Evolutionary conservation across 2,113 vertebrate species (phyloP).

Genomic region (Nothobranchius furzeri): DNA sequence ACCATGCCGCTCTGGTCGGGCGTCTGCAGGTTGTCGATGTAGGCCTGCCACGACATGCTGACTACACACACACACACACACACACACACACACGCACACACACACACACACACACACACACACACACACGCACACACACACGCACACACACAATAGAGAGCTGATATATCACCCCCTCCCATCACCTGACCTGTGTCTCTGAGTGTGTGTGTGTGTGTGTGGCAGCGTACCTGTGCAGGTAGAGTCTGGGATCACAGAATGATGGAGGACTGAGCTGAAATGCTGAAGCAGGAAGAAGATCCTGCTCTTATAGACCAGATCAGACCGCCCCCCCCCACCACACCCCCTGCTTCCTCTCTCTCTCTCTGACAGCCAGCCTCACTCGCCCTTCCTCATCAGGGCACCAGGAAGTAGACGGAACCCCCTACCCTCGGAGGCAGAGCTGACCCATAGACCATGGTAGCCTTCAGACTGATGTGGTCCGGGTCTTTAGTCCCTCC

Average conservation of each 20-base stretch:
- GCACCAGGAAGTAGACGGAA: conserved; percentile 34
- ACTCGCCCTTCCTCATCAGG: conserved; percentile 26
- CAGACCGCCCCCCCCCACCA: conserved; percentile 45
- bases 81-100: neutral
- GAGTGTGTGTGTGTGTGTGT: neutral
- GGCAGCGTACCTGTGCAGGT: conserved; percentile 56
- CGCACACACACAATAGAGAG: neutral
- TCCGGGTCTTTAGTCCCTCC: neutral
- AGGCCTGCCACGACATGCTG: conserved; percentile 32
- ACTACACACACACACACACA: neutral
- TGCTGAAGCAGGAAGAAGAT: conserved; percentile 48
- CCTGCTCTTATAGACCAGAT: conserved; percentile 31
- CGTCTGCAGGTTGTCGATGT: neutral
- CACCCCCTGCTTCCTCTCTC: conserved; percentile 18
- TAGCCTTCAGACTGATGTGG: neutral
- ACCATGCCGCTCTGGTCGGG: rapidly evolving
- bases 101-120: neutral
- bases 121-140: neutral
- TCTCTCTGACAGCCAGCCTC: conserved; percentile 2
- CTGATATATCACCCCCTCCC: too few species aligned
- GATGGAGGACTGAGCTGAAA: conserved; percentile 14
- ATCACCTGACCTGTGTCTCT: too few species aligned
- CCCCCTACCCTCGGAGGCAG: neutral
- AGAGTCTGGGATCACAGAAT: conserved; percentile 5
- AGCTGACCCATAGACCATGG: neutral